Conservation (phyloP, 2,797 vertebrate species). For the Pelodytes ibericus region DNA sequence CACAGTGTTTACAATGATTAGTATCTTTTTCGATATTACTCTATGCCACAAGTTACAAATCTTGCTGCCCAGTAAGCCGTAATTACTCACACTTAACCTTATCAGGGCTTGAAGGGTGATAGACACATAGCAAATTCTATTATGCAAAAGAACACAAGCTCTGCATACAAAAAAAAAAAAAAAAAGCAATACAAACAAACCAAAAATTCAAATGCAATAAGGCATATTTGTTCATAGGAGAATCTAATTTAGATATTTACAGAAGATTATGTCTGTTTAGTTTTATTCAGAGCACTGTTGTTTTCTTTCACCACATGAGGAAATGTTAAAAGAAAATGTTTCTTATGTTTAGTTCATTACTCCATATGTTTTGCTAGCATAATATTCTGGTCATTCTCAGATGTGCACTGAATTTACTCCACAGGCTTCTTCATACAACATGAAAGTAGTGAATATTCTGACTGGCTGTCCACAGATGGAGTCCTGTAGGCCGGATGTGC, state of each 20-base stretch:
- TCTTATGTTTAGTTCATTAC: slow-evolving; percentile 48
- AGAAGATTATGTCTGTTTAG: slow-evolving; percentile 41
- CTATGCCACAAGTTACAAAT: background rate
- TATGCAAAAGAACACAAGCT: too few species aligned
- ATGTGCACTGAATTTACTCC: slow-evolving; percentile 10
- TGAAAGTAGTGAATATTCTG: background rate
- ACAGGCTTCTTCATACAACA: background rate
- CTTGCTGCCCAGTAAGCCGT: background rate
- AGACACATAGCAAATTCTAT: too few species aligned
- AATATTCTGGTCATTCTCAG: slow-evolving; percentile 33
- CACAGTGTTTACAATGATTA: slow-evolving; percentile 30
- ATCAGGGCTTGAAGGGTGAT: background rate
- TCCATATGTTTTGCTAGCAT: slow-evolving; percentile 43
- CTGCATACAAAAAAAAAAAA: too few species aligned
- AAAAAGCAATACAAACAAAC: background rate
- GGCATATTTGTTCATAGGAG: slow-evolving; percentile 12
- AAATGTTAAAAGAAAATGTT: slow-evolving; percentile 51
- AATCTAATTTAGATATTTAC: slow-evolving; percentile 42
- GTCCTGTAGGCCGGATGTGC: background rate
- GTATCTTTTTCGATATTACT: background rate
- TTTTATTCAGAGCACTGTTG: slow-evolving; percentile 28
- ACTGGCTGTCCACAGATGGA: background rate
- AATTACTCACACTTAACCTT: background rate
- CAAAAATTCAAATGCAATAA: background rate
- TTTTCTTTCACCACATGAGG: slow-evolving; percentile 51